phyloP scores from a whole-genome alignment of 2,888 invertebrate species.

The Trisateles emortualis region DNA sequence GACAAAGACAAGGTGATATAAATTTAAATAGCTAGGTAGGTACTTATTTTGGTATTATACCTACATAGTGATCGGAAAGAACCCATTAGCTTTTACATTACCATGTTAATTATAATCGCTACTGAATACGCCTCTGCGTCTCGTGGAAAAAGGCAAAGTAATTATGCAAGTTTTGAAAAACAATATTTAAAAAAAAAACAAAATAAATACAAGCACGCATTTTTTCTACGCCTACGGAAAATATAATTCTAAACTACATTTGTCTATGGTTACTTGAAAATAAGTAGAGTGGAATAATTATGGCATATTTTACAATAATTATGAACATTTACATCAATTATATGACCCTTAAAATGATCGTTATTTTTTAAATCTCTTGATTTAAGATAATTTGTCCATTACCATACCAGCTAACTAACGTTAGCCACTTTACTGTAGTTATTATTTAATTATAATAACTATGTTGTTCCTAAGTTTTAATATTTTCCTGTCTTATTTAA shows the following conservation, averaged over 20 bases:
- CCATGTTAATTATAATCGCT: too few relatives aligned
- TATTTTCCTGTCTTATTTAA: not conserved
- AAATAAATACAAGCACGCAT: too few relatives aligned
- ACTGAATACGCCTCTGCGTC: too few relatives aligned
- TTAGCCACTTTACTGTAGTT: conserved; percentile 3
- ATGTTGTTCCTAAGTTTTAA: not conserved
- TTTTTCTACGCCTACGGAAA: too few relatives aligned
- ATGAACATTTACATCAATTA: conserved; percentile 23
- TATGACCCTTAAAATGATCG: conserved; percentile 16
- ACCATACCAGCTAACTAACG: conserved; percentile 24
- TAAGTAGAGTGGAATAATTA: conserved; percentile 18
- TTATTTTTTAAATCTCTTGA: conserved; percentile 34
- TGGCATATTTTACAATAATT: conserved; percentile 27
- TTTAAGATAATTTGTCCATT: conserved; percentile 33
- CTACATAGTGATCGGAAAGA: too few relatives aligned
- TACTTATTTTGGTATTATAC: too few relatives aligned
- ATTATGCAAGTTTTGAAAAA: too few relatives aligned
- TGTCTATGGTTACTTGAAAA: not conserved
- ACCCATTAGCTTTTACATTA: too few relatives aligned
- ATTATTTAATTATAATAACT: not conserved
- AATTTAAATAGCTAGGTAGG: too few relatives aligned
- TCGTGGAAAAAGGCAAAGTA: too few relatives aligned
- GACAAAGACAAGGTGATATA: too few relatives aligned
- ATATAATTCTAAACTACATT: not conserved
- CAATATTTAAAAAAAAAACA: too few relatives aligned